Percentiles rank a stretch among this genome's conserved stretches.
Evolutionary conservation across 2,113 vertebrate genomes (phyloP).

Genomic region (Pygoscelis adeliae): DNA sequence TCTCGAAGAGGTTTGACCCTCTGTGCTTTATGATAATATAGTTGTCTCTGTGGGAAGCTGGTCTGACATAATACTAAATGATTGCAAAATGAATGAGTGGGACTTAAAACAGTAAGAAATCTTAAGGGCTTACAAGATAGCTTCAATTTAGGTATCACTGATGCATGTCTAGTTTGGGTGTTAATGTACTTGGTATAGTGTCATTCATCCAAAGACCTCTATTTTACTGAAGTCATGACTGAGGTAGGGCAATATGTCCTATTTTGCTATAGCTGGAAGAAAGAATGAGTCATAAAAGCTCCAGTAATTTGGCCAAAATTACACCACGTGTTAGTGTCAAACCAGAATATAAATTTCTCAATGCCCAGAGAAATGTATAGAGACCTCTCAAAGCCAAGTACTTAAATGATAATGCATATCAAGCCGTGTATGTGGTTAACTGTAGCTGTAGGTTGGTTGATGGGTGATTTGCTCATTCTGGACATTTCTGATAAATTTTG

Average conservation of each 20-base stretch:
- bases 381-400: neutral
- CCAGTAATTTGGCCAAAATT: neutral
- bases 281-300: neutral
- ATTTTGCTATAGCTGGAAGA: neutral
- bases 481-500: neutral
- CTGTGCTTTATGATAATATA: neutral
- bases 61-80: neutral
- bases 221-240: neutral
- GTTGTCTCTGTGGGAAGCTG: neutral
- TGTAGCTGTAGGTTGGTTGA: neutral
- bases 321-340: neutral
- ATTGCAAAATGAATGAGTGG: neutral
- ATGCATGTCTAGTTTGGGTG: neutral
- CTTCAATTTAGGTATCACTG: neutral
- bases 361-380: neutral
- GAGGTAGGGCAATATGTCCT: neutral
- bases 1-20: neutral
- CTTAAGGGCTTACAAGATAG: neutral
- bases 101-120: neutral
- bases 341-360: neutral
- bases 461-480: neutral
- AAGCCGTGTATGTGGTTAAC: accelerated
- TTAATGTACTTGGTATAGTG: neutral
- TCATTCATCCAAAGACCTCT: neutral
- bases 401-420: neutral